Evolutionary conservation across 2,888 invertebrate species (phyloP), one percentile per base, ranked within the genome.

Genomic region (Mythimna vitellina): DNA sequence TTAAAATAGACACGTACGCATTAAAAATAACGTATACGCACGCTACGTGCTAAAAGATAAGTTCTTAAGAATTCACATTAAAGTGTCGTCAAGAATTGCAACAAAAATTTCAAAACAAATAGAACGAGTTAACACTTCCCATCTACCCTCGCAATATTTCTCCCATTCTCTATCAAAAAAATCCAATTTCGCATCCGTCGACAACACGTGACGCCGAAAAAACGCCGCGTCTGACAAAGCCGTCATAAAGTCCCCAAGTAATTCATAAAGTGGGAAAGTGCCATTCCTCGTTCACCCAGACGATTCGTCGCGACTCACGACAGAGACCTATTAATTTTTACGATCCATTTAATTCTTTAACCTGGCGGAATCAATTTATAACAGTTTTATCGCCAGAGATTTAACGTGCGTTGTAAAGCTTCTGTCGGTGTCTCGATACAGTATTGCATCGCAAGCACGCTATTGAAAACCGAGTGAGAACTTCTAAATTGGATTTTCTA

Each of bases 291-390:
- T 82, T 85, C 83, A 86, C 84, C 83, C 86, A 81, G 86, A 79
- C 88, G 88, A 88, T 88, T 88, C 90, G 87, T 90, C 90, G 86
- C 87, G 90, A 91, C 92, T 92, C 87, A 89, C 90, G 91, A 92
- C 92, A 92, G 91, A 91, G 89, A 88, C 91, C 95, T 94, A 95
- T 95, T 95, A 95, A 94, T 95, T 95, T 95, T 96, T 95, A 95
- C 94, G 93, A 92, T 85, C 94, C 94, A 95, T 95, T 95, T 94
- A 94, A 93, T 94, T 94, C 94, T 93, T 94, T 93, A 95, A 95
- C 94, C 92, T 94, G 93, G 91, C 90, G 91, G 94, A 94, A 94
- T 95, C 94, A 93, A 95, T 95, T 94, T 95, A 94, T 94, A 93
- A 92, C 93, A 92, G 91, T 94, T 94, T 93, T 93, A 94, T 92